Evolutionary conservation across 2,888 invertebrate species (phyloP).

Genomic region (Parnassius smintheus): DNA sequence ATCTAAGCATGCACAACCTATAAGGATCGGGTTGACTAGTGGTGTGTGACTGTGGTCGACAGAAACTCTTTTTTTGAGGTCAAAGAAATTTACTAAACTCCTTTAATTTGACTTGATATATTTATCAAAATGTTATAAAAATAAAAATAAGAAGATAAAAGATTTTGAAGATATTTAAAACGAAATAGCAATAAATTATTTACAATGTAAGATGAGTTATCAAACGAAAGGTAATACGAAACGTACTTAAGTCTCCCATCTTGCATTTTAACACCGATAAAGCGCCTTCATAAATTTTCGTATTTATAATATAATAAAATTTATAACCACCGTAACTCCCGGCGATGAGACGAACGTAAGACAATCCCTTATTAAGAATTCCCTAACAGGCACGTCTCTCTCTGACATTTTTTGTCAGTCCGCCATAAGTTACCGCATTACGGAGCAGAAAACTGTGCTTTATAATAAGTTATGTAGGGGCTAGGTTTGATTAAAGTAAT

Average conservation of each 20-base stretch:
- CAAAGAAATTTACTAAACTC: too few species aligned
- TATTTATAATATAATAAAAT: conserved; percentile 77
- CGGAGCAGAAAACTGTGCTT: conserved; percentile 35
- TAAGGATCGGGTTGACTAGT: too few species aligned
- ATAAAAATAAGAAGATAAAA: too few species aligned
- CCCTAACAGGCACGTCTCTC: conserved; percentile 62
- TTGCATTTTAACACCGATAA: conserved; percentile 44
- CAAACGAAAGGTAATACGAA: conserved; percentile 9
- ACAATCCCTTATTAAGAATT: conserved; percentile 73
- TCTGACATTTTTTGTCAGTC: conserved; percentile 57
- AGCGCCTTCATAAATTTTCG: conserved; percentile 58
- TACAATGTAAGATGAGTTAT: not conserved
- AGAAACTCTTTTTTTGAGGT: too few species aligned
- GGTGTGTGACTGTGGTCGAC: too few species aligned
- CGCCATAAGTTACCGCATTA: conserved; percentile 39
- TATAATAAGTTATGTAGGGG: conserved; percentile 38
- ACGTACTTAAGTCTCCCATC: conserved; percentile 3
- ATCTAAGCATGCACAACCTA: too few species aligned
- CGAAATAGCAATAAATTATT: too few species aligned
- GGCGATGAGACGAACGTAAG: conserved; percentile 42
- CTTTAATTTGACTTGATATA: too few species aligned
- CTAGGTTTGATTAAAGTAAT: conserved; percentile 42
- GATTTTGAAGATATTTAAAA: too few species aligned
- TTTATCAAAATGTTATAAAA: too few species aligned
- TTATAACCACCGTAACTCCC: conserved; percentile 65